Evolutionary conservation across 2,113 vertebrate species (phyloP).

Genomic region (Elgaria multicarinata): DNA sequence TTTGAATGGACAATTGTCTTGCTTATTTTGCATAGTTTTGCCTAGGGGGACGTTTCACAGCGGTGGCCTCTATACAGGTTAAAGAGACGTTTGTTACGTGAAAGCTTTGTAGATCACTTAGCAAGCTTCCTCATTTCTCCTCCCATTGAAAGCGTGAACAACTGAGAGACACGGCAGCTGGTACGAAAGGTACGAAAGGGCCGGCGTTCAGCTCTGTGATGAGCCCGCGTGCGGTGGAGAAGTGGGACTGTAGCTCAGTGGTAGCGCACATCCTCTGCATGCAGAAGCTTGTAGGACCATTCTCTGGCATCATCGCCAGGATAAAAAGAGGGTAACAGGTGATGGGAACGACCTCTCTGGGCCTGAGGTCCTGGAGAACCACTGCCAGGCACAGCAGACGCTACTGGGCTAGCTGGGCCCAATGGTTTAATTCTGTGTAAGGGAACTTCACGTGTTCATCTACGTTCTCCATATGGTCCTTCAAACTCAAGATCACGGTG

Average conservation of each 20-base stretch:
- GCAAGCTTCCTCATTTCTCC: too few species aligned
- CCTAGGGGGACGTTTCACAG: too few species aligned
- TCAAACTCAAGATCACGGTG: neutral
- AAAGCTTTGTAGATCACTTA: too few species aligned
- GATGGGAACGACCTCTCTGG: neutral
- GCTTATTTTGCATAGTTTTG: too few species aligned
- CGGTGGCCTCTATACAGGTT: too few species aligned
- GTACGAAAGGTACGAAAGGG: too few species aligned
- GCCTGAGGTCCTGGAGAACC: neutral
- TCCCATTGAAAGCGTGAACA: too few species aligned
- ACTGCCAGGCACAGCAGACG: neutral
- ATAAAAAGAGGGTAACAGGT: neutral
- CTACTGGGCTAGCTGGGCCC: neutral
- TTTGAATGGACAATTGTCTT: too few species aligned
- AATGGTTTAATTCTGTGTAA: neutral
- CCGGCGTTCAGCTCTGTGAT: neutral
- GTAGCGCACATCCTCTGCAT: neutral
- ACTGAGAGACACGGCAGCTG: too few species aligned
- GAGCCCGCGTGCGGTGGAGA: neutral
- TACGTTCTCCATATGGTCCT: too few species aligned
- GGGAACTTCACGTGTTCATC: neutral
- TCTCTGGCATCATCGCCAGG: neutral
- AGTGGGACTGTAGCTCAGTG: too few species aligned
- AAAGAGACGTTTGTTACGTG: too few species aligned
- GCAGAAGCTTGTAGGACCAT: neutral